phyloP scores from a whole-genome alignment of 2,797 vertebrate species.

The Gambelia wislizenii region DNA sequence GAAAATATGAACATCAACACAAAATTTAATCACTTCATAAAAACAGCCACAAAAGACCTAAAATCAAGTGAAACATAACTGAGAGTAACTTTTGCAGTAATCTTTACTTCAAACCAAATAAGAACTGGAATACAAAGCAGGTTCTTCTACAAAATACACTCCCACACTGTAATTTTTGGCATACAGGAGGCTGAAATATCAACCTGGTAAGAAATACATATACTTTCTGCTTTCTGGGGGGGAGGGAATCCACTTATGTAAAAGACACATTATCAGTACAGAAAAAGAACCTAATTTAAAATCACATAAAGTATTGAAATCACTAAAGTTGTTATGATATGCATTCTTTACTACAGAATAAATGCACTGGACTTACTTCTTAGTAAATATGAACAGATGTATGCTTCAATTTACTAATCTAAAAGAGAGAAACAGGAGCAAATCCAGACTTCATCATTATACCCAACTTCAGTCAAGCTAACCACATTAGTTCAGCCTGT shows the following conservation, averaged over 20 bases:
- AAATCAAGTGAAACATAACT: neutral
- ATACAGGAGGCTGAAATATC: neutral
- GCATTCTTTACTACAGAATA: neutral
- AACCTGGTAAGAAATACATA: neutral
- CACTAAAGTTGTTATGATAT: neutral
- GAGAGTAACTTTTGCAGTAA: neutral
- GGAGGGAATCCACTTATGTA: neutral
- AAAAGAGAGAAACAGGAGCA: neutral
- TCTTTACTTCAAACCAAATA: neutral
- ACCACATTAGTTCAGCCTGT: too few species aligned
- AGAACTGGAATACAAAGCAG: constrained; percentile 1
- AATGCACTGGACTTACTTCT: neutral
- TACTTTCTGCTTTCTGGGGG: neutral
- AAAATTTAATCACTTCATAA: neutral
- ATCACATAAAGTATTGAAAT: too few species aligned
- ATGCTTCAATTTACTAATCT: neutral
- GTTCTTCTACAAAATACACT: neutral
- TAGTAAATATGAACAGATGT: neutral
- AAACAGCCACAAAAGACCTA: neutral
- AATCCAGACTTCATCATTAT: neutral
- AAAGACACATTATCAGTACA: neutral
- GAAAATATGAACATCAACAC: neutral
- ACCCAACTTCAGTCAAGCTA: neutral
- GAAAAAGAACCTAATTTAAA: neutral
- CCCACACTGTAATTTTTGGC: neutral